These are phyloP conservation scores for Petrophora chlorosata DNA, from an alignment of 2,888 invertebrate species.

Conservation along the genomic window DNA sequence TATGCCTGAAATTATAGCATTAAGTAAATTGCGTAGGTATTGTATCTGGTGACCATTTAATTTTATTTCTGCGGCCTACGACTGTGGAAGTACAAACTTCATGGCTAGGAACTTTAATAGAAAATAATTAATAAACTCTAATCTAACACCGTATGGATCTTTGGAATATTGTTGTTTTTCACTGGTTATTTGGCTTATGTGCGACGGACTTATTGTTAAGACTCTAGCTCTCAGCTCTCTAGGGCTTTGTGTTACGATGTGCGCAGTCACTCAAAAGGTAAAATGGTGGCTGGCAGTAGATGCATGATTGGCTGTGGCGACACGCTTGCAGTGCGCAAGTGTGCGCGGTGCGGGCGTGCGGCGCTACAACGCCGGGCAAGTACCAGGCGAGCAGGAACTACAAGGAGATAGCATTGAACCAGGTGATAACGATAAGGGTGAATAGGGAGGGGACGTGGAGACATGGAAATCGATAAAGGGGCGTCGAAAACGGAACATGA, in stretches of 20 bases:
- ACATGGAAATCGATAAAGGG: slow-evolving; percentile 35
- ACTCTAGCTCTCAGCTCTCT: no score
- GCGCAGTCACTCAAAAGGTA: slow-evolving; percentile 8
- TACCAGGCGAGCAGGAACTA: slow-evolving; percentile 66
- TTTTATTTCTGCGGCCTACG: no score
- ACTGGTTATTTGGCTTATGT: no score
- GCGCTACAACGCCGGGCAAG: slow-evolving; percentile 73
- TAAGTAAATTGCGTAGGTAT: no score
- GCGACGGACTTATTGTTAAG: no score
- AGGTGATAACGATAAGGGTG: slow-evolving; percentile 13
- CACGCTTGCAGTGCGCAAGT: slow-evolving; percentile 67
- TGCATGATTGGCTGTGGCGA: slow-evolving; percentile 25
- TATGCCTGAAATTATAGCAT: no score
- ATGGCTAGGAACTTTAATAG: no score
- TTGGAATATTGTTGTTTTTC: no score
- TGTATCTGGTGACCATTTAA: no score
- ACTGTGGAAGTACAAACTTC: no score
- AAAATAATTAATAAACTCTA: no score
- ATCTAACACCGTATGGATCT: no score
- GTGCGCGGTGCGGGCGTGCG: slow-evolving; percentile 80
- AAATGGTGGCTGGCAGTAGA: slow-evolving; percentile 7
- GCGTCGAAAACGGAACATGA: slow-evolving; percentile 40
- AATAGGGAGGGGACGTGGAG: slow-evolving; percentile 21
- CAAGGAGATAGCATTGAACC: slow-evolving; percentile 37
- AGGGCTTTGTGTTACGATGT: background rate